Evolutionary conservation across 1,140 invertebrate genomes (phyloP), one percentile per base, ranked within the genome.

Genomic region (Neodiprion virginianus): DNA sequence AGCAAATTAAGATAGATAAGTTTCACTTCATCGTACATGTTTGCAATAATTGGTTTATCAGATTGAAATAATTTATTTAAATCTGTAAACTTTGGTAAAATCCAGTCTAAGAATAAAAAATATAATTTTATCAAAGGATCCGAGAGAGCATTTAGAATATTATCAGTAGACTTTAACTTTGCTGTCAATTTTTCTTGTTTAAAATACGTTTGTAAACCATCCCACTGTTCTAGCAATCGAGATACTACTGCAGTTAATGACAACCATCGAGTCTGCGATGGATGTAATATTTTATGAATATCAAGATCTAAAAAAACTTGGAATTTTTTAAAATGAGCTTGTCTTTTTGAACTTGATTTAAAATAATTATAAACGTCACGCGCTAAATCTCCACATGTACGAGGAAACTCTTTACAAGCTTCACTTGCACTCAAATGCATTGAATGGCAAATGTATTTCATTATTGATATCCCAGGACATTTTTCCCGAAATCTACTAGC

Each of bases 311-410:
- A 68, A 65, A 77, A 77, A 40, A 70, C n/a, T 68, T 77, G 72
- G 72, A 78, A 80, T 76, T 83, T 69, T 47, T 77, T 50, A 48
- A 80, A 79, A 40, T 79, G 28, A 49, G 72, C 28, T 78, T 83
- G 78, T 61, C 83, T 53, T 78, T 88, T 86, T 68, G 72, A 66
- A 75, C 85, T 87, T 8, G 67, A 49, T 79, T 84, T 79, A 68
- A 87, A 84, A 74, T 78, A 83, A 67, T 75, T 76, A 70, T 79
- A 83, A 67, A 85, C 78, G 48, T 82, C 77, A 53, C 81, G 49
- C 14, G 78, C 74, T 23, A 87, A 72, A 72, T 86, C 80, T 77
- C 87, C 84, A 72, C 78, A 80, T 40, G 50, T 67, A 61, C 78
- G 14, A 4, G 86, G 85, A 14, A 88, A 17, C 17, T 17, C 21